Evolutionary conservation across 2,888 invertebrate species (phyloP), one percentile per base, ranked within the genome.

Genomic region (Aphodius sticticus): DNA sequence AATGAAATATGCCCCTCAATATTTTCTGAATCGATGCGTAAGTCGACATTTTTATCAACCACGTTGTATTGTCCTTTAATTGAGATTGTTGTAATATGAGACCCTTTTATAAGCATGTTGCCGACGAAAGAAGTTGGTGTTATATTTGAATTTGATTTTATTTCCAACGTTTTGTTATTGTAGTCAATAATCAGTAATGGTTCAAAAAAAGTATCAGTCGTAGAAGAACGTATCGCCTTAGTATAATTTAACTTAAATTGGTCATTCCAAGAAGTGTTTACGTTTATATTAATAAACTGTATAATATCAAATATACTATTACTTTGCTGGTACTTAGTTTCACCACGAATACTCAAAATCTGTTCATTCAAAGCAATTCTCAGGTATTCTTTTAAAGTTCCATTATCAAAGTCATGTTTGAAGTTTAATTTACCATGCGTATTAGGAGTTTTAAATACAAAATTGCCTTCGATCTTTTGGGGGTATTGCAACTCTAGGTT

Each of bases 361-460:
- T 74, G n/a, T 36, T 74, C 35, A 35, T 70, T 70, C 4, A 70
- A 70, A 70, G 70, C 26, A 15, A 70, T 16, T 9, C 26, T 15
- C 6, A 70, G 26, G 14, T 70, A 70, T 70, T 70, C 70, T 1
- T 7, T 70, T 12, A 70, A 14, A 16, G 14, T 74, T 74, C 6
- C n/a, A 2, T 76, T 76, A 9, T 36, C 15, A 7, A 76, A 37
- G 7, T 35, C 6, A 69, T 82, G 82, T 26, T 16, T 74, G 53
- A 81, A 82, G 12, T 9, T 3, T n/a, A 81, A 75, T 7, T 53
- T 70, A 2, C 79, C 76, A 9, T 69, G 69, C 38, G 71, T 35
- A n/a, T 36, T 69, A 14, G 79, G 76, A 14, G 81, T 81, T 12
- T 69, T 16, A 16, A 81, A 38, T 35, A 69, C 77, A 74, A 80